Evolutionary conservation across 2,888 invertebrate species (phyloP).

Genomic region (Polymixis lichenea): DNA sequence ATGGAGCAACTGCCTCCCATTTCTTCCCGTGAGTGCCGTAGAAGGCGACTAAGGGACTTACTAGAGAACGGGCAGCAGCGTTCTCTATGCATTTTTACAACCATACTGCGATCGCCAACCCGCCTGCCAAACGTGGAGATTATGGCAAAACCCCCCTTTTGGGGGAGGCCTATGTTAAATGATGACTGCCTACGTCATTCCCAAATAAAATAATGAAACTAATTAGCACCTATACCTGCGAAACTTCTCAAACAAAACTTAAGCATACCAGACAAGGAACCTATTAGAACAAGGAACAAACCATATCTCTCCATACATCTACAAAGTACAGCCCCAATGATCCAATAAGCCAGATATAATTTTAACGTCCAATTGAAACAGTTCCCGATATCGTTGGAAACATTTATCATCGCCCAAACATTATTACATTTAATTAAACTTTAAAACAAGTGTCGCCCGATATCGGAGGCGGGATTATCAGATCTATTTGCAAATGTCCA

Average conservation of each 20-base stretch:
- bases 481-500: constrained; percentile 69
- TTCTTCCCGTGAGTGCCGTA: too few relatives aligned
- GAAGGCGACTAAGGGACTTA: too few relatives aligned
- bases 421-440: constrained; percentile 79
- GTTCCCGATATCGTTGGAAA: constrained; percentile 70
- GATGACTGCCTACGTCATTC: not conserved
- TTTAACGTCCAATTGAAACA: constrained; percentile 71
- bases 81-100: too few relatives aligned
- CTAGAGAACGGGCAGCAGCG: too few relatives aligned
- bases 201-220: not conserved
- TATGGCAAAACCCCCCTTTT: too few relatives aligned
- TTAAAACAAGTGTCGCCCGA: constrained; percentile 74
- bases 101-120: too few relatives aligned
- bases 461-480: constrained; percentile 70
- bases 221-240: not conserved
- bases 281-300: not conserved
- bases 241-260: not conserved
- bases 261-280: not conserved
- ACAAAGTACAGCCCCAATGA: constrained; percentile 42
- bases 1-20: not conserved
- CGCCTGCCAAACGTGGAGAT: too few relatives aligned
- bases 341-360: constrained; percentile 67
- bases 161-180: too few relatives aligned
- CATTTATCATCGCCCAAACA: constrained; percentile 76
- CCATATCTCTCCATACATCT: constrained; percentile 18